These are phyloP conservation scores for Piscicola geometra DNA, from an alignment of 2,888 invertebrate genomes.

Conservation along the genomic window DNA sequence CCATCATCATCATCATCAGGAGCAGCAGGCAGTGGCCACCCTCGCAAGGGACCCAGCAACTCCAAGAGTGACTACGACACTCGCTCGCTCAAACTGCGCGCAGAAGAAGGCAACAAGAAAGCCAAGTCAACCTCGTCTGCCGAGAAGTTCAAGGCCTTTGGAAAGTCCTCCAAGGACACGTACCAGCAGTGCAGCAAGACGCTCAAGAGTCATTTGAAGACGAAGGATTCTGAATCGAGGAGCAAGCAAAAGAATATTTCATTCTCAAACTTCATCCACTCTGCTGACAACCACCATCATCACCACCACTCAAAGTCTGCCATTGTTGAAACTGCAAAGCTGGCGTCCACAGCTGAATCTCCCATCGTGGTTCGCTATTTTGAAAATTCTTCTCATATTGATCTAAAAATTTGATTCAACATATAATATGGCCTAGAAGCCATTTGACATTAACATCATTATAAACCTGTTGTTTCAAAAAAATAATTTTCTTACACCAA, in stretches of 20 bases:
- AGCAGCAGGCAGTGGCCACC: background rate
- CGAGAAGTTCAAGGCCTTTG: constrained; percentile 5
- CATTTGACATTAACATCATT: too few relatives aligned
- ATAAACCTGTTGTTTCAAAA: too few relatives aligned
- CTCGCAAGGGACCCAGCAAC: background rate
- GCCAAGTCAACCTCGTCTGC: background rate
- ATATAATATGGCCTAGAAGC: too few relatives aligned
- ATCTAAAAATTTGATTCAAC: background rate
- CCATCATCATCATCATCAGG: background rate
- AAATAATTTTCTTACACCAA: too few relatives aligned
- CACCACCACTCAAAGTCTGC: too few relatives aligned
- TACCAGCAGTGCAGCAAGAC: background rate
- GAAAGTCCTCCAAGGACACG: background rate
- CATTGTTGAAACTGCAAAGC: too few relatives aligned
- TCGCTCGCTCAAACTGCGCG: constrained; percentile 22
- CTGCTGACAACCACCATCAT: background rate
- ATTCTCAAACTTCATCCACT: background rate
- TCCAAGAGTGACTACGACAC: constrained; percentile 26
- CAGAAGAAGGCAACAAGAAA: background rate
- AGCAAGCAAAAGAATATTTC: constrained; percentile 3
- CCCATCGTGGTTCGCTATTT: background rate
- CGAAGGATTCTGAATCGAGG: background rate
- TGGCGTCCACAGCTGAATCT: too few relatives aligned
- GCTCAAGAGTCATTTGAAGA: background rate
- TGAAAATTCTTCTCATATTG: background rate